These are phyloP conservation scores for Cnemophilus loriae DNA, from an alignment of 2,113 vertebrate genomes.

Conservation along the genomic window DNA sequence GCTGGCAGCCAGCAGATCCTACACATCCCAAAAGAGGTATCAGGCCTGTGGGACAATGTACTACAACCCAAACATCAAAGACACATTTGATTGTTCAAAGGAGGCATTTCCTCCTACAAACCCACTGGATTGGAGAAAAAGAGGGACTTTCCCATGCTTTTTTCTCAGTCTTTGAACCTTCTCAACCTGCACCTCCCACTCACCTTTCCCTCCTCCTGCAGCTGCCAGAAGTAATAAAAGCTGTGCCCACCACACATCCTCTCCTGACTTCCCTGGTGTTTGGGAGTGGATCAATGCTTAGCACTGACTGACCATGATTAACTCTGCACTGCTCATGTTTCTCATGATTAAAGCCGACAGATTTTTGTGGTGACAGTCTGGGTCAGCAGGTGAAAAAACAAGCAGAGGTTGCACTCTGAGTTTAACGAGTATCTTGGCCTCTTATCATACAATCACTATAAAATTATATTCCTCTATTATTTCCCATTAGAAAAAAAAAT, in stretches of 20 bases:
- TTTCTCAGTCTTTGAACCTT: not conserved
- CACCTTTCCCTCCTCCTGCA: not conserved
- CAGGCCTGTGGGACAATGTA: not conserved
- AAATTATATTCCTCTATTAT: not conserved
- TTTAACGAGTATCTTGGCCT: not conserved
- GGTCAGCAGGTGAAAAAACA: not conserved
- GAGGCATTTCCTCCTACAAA: not conserved
- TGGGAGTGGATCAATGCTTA: not conserved
- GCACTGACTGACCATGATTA: not conserved
- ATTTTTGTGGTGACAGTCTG: not conserved
- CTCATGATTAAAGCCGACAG: not conserved
- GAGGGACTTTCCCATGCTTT: not conserved
- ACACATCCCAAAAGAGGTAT: not conserved
- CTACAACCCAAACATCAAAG: not conserved
- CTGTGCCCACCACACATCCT: not conserved
- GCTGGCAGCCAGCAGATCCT: not conserved
- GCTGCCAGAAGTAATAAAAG: not conserved
- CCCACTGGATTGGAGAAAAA: not conserved
- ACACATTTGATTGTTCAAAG: not conserved
- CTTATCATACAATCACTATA: not conserved
- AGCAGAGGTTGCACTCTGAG: not conserved
- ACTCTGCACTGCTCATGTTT: not conserved
- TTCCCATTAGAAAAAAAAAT: not conserved
- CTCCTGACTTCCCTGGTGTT: not conserved
- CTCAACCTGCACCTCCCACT: not conserved